Percentiles rank a stretch among this genome's conserved stretches.
Evolutionary conservation across 2,113 vertebrate genomes (phyloP).

Genomic region (Echinops telfairi): DNA sequence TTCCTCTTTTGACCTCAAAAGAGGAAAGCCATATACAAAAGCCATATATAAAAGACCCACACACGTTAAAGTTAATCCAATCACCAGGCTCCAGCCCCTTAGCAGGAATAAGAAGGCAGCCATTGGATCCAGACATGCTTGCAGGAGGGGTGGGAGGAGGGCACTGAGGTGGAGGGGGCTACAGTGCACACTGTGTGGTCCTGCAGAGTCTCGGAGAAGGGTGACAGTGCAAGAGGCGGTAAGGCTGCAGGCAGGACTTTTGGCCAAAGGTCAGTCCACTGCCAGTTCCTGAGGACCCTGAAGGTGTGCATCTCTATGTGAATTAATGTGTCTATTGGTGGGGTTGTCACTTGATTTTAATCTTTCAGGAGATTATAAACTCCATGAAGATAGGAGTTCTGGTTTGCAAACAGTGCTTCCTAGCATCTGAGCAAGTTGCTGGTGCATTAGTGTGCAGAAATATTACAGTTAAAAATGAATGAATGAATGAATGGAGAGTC

Average conservation of each 20-base stretch:
- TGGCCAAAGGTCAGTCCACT: background rate
- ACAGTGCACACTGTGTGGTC: rapidly evolving
- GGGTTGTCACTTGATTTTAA: background rate
- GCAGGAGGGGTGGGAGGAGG: background rate
- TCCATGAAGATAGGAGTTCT: background rate
- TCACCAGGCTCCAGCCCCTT: background rate
- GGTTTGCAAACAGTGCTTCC: background rate
- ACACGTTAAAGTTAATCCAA: background rate
- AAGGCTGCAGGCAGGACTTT: rapidly evolving
- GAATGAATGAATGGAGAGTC: background rate
- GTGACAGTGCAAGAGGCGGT: too few species aligned
- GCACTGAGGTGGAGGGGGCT: background rate
- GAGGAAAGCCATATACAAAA: background rate
- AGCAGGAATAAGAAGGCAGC: background rate
- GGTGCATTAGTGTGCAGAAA: background rate
- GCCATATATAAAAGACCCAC: background rate
- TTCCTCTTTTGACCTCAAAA: background rate
- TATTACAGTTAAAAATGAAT: too few species aligned
- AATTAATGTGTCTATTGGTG: background rate
- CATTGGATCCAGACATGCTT: background rate
- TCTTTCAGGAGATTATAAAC: background rate
- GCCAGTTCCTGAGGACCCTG: rapidly evolving
- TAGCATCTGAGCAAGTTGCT: background rate
- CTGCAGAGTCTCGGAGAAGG: too few species aligned
- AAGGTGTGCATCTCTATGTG: background rate